phyloP scores from a whole-genome alignment of 2,888 invertebrate species.

The Drosophila nr. perissopoda region DNA sequence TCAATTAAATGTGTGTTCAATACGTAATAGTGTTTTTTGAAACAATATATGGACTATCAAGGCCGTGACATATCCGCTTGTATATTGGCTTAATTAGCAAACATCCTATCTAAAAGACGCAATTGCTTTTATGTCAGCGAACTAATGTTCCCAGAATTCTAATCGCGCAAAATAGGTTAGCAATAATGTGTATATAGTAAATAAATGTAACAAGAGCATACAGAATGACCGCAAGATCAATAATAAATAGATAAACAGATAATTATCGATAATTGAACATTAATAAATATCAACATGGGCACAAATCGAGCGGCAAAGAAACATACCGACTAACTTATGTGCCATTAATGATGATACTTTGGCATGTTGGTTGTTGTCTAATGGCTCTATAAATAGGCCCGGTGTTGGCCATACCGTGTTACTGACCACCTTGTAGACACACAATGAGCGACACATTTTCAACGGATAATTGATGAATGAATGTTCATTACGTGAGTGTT shows the following conservation, averaged over 20 bases:
- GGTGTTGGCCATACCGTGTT: constrained; percentile 27
- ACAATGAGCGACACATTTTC: constrained; percentile 55
- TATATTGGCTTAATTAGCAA: constrained; percentile 1
- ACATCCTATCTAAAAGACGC: not conserved
- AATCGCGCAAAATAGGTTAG: constrained; percentile 7
- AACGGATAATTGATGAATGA: constrained; percentile 60
- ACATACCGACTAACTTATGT: constrained; percentile 40
- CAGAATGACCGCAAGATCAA: constrained; percentile 10
- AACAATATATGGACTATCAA: not conserved
- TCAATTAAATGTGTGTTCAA: not conserved
- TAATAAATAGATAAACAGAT: constrained; percentile 54
- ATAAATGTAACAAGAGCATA: constrained; percentile 6
- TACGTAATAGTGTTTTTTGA: not conserved
- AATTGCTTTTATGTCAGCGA: not conserved
- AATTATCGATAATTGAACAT: constrained; percentile 71
- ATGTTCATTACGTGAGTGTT: constrained; percentile 48
- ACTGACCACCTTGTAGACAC: constrained; percentile 41
- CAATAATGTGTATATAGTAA: not conserved
- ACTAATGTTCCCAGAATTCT: not conserved
- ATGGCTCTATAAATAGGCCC: constrained; percentile 52
- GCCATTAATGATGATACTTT: constrained; percentile 59
- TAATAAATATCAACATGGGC: constrained; percentile 64
- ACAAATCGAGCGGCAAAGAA: constrained; percentile 3
- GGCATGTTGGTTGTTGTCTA: constrained; percentile 37
- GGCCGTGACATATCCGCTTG: not conserved